Conservation (phyloP, 2,797 vertebrate genomes). For the Pampus argenteus region DNA sequence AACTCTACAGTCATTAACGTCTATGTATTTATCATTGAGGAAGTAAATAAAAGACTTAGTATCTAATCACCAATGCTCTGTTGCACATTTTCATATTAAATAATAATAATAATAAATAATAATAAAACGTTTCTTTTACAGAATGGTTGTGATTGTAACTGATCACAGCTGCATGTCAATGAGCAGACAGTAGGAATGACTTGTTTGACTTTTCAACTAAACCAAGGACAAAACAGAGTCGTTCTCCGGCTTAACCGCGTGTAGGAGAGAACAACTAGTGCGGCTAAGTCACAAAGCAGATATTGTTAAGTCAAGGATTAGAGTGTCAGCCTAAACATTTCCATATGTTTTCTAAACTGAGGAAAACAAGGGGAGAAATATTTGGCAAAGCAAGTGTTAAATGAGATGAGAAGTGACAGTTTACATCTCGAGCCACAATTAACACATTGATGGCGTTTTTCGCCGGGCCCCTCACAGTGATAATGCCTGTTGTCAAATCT, state of each 20-base stretch:
- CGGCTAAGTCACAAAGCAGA: constrained; percentile 41
- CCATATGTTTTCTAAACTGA: constrained; percentile 88
- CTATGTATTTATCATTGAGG: not conserved
- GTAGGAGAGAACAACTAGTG: not conserved
- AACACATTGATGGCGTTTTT: constrained; percentile 99
- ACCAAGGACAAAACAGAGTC: constrained; percentile 14
- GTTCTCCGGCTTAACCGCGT: not conserved
- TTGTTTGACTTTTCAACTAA: constrained; percentile 25
- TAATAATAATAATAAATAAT: not conserved
- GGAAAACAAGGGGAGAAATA: constrained; percentile 88
- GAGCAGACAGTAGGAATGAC: not conserved
- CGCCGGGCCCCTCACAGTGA: constrained; percentile 96
- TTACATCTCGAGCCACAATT: constrained; percentile 99
- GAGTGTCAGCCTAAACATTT: constrained; percentile 80
- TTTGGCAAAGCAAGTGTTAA: constrained; percentile 93
- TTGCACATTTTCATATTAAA: constrained; percentile 1
- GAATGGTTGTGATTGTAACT: not conserved
- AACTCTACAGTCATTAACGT: not conserved
- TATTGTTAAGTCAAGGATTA: constrained; percentile 52
- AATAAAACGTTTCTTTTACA: too few relatives aligned
- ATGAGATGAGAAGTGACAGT: constrained; percentile 99
- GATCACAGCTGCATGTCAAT: constrained; percentile 15
- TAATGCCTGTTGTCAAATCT: constrained; percentile 99
- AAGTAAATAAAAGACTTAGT: not conserved
- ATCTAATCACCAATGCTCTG: not conserved